Evolutionary conservation across 1,140 invertebrate genomes (phyloP).

Genomic region (Aphelinus certus): DNA sequence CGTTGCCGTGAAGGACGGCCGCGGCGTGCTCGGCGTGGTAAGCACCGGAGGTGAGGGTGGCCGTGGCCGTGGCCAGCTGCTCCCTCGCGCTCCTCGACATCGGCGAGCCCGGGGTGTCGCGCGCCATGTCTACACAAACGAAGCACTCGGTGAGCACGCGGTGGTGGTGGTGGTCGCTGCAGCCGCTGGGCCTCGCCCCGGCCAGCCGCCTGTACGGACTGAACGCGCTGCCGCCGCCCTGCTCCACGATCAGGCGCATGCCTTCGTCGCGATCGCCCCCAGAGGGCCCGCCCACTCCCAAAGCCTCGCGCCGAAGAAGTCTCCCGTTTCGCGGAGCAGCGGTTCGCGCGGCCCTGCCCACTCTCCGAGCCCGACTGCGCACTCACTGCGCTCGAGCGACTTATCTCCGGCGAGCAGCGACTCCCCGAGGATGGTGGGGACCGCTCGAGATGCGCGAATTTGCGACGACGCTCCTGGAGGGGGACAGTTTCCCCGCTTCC

Average conservation of each 20-base stretch:
- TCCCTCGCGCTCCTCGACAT: constrained; percentile 58
- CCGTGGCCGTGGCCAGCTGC: constrained; percentile 41
- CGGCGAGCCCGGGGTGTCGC: constrained; percentile 69
- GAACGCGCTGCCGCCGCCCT: constrained; percentile 42
- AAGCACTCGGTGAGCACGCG: constrained; percentile 38
- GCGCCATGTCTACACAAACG: constrained; percentile 68
- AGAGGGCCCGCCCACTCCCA: background rate
- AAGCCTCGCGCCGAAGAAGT: too few relatives aligned
- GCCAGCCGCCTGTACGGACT: constrained; percentile 39
- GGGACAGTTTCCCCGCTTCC: too few relatives aligned
- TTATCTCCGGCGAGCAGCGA: too few relatives aligned
- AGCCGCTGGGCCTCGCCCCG: too few relatives aligned
- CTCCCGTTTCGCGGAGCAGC: background rate
- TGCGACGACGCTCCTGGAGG: too few relatives aligned
- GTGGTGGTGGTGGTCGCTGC: constrained; percentile 42
- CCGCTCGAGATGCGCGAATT: too few relatives aligned
- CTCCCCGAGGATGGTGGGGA: too few relatives aligned
- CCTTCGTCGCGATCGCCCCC: background rate
- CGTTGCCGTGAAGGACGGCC: constrained; percentile 57
- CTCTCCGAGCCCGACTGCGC: too few relatives aligned
- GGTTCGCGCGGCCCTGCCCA: too few relatives aligned
- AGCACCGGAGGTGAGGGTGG: constrained; percentile 57
- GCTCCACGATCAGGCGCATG: constrained; percentile 46
- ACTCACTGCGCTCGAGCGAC: too few relatives aligned
- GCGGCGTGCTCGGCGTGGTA: constrained; percentile 57